phyloP scores from a whole-genome alignment of 2,113 vertebrate species.

The Tinamus guttatus region DNA sequence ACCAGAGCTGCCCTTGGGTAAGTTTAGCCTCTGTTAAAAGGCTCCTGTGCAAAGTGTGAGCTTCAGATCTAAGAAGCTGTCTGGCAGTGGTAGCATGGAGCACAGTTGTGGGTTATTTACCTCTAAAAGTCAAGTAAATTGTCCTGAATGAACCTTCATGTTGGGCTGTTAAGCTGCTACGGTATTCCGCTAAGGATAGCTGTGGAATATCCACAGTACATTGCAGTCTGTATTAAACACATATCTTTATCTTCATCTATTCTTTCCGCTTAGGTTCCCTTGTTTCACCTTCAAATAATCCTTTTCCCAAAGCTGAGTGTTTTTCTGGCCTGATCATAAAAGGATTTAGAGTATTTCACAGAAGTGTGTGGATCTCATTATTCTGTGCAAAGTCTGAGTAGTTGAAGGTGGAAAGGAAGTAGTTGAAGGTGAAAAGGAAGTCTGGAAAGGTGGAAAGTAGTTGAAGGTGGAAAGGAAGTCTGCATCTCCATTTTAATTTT shows the following conservation, averaged over 20 bases:
- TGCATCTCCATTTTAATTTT: not conserved
- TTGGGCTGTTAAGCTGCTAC: not conserved
- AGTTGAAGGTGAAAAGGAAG: too few species aligned
- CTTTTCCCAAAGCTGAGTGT: not conserved
- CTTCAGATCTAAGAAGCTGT: not conserved
- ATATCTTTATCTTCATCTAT: not conserved
- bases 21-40: not conserved
- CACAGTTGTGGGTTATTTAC: not conserved
- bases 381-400: not conserved
- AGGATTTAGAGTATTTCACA: not conserved
- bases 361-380: not conserved
- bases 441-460: not conserved
- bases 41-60: not conserved
- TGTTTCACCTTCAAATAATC: slow-evolving; percentile 32
- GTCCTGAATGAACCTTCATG: fast-evolving
- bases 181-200: not conserved
- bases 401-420: too few species aligned
- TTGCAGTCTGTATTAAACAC: not conserved
- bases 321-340: not conserved
- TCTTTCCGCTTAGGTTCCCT: not conserved
- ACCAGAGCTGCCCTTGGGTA: not conserved
- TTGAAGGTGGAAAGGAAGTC: not conserved
- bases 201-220: not conserved
- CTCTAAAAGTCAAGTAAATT: not conserved
- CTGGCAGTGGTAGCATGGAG: not conserved